phyloP scores from a whole-genome alignment of 2,797 vertebrate genomes.

The Syngnathus acus region DNA sequence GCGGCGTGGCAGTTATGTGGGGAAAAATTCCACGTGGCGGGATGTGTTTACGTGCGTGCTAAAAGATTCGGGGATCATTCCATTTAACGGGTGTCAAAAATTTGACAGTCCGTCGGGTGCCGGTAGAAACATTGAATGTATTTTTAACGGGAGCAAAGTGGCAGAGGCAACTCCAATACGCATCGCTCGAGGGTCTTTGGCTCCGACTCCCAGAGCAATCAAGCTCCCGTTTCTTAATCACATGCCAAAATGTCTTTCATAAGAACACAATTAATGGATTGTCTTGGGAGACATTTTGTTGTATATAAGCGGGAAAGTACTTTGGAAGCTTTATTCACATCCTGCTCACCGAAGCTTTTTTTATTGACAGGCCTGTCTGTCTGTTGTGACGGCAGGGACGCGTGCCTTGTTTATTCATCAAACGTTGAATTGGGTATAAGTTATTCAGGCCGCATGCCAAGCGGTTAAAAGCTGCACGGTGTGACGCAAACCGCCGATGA shows the following conservation, averaged over 20 bases:
- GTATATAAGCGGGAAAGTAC: slow-evolving; percentile 29
- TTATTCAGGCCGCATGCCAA: slow-evolving; percentile 41
- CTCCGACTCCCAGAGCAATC: slow-evolving; percentile 68
- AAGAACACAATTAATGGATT: slow-evolving; percentile 66
- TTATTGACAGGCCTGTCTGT: slow-evolving; percentile 36
- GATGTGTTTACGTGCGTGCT: slow-evolving; percentile 10
- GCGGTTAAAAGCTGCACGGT: slow-evolving; percentile 29
- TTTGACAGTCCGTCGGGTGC: slow-evolving; percentile 53
- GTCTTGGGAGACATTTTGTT: slow-evolving; percentile 60
- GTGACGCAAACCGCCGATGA: slow-evolving; percentile 54
- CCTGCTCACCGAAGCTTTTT: slow-evolving; percentile 31
- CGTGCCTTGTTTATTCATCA: slow-evolving; percentile 48
- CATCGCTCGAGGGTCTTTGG: slow-evolving; percentile 42
- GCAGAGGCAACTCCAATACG: slow-evolving; percentile 55
- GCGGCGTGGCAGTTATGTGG: slow-evolving; percentile 48
- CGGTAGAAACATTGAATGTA: slow-evolving; percentile 49
- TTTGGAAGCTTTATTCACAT: slow-evolving; percentile 43
- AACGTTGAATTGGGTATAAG: slow-evolving; percentile 38
- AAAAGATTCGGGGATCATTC: slow-evolving; percentile 56
- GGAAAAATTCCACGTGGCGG: slow-evolving; percentile 12
- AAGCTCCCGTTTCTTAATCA: slow-evolving; percentile 66
- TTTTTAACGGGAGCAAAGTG: slow-evolving; percentile 40
- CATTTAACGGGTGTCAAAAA: slow-evolving; percentile 62
- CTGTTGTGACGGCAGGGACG: slow-evolving; percentile 38
- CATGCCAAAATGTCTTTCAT: slow-evolving; percentile 67